Evolutionary conservation across 30 jellyfish, hydroid and myxozoan genomes (phyloP).

Genomic region (Clytia hemisphaerica): DNA sequence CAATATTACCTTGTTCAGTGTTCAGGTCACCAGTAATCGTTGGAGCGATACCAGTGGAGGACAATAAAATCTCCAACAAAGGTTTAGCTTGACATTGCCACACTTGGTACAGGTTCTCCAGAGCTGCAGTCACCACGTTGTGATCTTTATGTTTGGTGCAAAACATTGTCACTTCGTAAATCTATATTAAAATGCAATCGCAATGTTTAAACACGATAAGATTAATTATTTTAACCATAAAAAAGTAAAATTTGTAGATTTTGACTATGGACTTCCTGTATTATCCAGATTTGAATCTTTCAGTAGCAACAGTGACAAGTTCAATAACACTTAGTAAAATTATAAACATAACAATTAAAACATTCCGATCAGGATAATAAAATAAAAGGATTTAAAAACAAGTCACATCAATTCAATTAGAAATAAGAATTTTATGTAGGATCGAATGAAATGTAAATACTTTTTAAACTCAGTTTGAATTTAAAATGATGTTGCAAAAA

Average conservation of each 20-base stretch:
- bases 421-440: no score
- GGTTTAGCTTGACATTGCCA: conserved; percentile 49
- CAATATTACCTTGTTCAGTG: conserved; percentile 21
- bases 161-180: conserved; percentile 88
- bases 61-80: conserved; percentile 49
- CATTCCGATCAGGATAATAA: no score
- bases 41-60: conserved; percentile 91
- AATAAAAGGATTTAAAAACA: no score
- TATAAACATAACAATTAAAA: no score
- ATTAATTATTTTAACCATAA: not conserved
- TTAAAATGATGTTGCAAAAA: not conserved
- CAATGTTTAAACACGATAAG: not conserved
- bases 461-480: not conserved
- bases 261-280: no score
- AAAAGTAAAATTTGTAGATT: no score
- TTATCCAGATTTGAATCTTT: not conserved
- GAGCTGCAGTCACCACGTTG: conserved; percentile 91
- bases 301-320: not conserved
- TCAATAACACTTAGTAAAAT: not conserved
- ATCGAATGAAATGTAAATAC: not conserved
- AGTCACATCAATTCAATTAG: no score
- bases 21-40: conserved; percentile 66
- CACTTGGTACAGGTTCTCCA: conserved; percentile 72
- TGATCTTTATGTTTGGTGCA: conserved; percentile 92
- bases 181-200: conserved; percentile 16